These are phyloP conservation scores for Megastigmus dorsalis DNA, from an alignment of 2,888 invertebrate species.

Conservation along the genomic window DNA sequence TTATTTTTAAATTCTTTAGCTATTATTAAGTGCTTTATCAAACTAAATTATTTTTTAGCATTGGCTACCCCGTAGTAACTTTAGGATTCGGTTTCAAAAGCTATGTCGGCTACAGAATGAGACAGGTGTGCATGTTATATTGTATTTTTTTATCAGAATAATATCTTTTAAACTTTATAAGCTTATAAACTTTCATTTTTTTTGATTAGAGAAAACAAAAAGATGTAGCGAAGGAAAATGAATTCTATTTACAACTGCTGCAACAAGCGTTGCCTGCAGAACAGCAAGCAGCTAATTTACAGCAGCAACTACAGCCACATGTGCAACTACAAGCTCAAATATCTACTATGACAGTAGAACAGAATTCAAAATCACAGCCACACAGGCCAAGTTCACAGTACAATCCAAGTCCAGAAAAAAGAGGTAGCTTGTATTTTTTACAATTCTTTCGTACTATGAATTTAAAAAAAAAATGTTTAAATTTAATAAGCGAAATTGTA, in stretches of 20 bases:
- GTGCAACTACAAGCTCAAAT: slow-evolving; percentile 67
- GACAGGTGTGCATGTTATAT: slow-evolving; percentile 77
- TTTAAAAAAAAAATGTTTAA: background rate
- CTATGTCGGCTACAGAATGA: slow-evolving; percentile 91
- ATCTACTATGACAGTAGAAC: slow-evolving; percentile 64
- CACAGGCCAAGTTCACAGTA: slow-evolving; percentile 71
- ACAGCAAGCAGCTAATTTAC: slow-evolving; percentile 72
- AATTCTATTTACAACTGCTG: slow-evolving; percentile 94
- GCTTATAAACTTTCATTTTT: slow-evolving; percentile 9
- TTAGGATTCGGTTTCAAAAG: slow-evolving; percentile 97
- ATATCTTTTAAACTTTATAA: background rate
- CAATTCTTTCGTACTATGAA: slow-evolving; percentile 50
- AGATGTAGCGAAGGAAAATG: slow-evolving; percentile 95
- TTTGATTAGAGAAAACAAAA: slow-evolving; percentile 87
- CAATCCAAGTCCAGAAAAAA: slow-evolving; percentile 75
- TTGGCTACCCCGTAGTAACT: slow-evolving; percentile 95
- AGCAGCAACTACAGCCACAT: slow-evolving; percentile 66
- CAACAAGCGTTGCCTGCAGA: slow-evolving; percentile 91
- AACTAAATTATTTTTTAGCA: slow-evolving; percentile 74
- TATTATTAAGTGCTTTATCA: slow-evolving; percentile 11
- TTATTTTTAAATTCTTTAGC: background rate
- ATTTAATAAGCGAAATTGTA: no score
- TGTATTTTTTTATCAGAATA: slow-evolving; percentile 5
- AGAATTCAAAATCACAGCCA: slow-evolving; percentile 70
- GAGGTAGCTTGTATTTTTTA: slow-evolving; percentile 73